Evolutionary conservation across 2,797 vertebrate genomes (phyloP), one percentile per base, ranked within the genome.

Genomic region (Phylloscopus collybita): DNA sequence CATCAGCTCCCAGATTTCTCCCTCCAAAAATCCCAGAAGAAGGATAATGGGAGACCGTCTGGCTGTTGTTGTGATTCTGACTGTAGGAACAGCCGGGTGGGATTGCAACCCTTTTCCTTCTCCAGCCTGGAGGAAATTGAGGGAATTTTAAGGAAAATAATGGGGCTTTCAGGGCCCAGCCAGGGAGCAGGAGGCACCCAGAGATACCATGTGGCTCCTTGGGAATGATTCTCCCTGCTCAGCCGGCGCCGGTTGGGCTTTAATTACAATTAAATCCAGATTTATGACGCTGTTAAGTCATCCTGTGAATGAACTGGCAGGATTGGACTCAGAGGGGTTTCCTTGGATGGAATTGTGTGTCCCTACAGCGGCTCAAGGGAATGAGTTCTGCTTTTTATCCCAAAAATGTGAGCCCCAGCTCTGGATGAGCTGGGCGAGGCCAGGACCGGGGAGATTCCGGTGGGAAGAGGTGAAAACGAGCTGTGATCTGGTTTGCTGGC

Each of bases 281-380:
- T 81, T 75, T 61, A 23, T 69, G 56, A 15, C 32, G 0, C 22
- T 36, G 0, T 60, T 40, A 30, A 40, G 26, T 30, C 61, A 17
- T 66, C 11, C 20, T 23, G 38, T 22, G 69, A 57, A 29, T 26
- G 56, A 30, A 40, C 5, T 30, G 47, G 47, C 40, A 60, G 78
- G 70, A 3, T 10, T 42, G 70, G 70, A 27, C 3, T 36, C 22
- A 4, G 30, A 62, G 30, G 34, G 19, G 22, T 69, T 82, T 69
- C 32, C 42, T 62, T 7, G 49, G 42, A 2, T n/a, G 49, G 62
- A 22, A 17, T 20, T 40, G 42, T 56, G 65, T 42, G 42, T 54
- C 40, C 0, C 0, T 13, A 2, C 9, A 22, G 70, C 0, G 0
- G 47, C 61, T 54, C 2, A 0, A 54, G 54, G 57, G 49, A 42